phyloP scores from a whole-genome alignment of 2,113 vertebrate genomes.

The Ascaphus truei region DNA sequence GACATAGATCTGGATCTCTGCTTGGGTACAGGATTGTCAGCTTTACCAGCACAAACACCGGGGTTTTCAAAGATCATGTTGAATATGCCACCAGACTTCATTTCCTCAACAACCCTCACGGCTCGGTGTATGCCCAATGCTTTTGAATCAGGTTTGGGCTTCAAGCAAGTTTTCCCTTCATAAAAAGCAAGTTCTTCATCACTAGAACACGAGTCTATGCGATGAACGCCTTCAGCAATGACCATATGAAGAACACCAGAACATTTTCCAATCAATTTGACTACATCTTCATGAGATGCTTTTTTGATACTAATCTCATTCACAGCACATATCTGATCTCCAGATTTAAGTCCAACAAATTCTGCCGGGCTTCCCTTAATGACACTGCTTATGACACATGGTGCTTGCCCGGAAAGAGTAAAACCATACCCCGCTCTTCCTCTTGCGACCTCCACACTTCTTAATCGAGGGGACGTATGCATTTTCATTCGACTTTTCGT shows the following conservation, averaged over 20 bases:
- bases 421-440: slow-evolving; percentile 91
- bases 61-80: slow-evolving; percentile 95
- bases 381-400: slow-evolving; percentile 86
- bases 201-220: slow-evolving; percentile 83
- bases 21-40: slow-evolving; percentile 62
- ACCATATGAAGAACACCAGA: slow-evolving; percentile 85
- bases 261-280: slow-evolving; percentile 92
- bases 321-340: slow-evolving; percentile 85
- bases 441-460: slow-evolving; percentile 86
- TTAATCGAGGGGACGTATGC: slow-evolving; percentile 57
- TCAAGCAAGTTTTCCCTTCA: slow-evolving; percentile 76
- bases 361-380: slow-evolving; percentile 91
- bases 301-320: slow-evolving; percentile 92
- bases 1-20: slow-evolving; percentile 71
- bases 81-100: slow-evolving; percentile 94
- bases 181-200: slow-evolving; percentile 83
- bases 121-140: slow-evolving; percentile 89
- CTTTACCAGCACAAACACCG: slow-evolving; percentile 64
- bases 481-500: slow-evolving; percentile 66
- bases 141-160: slow-evolving; percentile 83
- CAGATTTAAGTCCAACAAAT: slow-evolving; percentile 83
- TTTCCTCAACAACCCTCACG: slow-evolving; percentile 89
- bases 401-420: slow-evolving; percentile 87
- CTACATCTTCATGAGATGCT: slow-evolving; percentile 95
- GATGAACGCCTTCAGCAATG: slow-evolving; percentile 70